Evolutionary conservation across 2,888 invertebrate species (phyloP).

Genomic region (Drosophila prostipennis): DNA sequence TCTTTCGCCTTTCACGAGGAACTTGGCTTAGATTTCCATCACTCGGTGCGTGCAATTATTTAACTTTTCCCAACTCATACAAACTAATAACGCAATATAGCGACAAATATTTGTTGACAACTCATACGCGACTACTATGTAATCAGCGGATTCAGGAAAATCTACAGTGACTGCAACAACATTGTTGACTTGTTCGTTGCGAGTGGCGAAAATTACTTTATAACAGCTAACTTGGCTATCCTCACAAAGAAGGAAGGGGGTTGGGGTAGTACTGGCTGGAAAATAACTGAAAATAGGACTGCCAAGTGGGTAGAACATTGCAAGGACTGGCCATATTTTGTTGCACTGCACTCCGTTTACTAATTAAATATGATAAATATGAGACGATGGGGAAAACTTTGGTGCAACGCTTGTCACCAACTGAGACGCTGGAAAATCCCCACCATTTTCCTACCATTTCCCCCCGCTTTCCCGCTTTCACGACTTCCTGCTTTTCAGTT

Average conservation of each 20-base stretch:
- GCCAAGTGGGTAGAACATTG: neutral
- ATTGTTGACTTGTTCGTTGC: constrained; percentile 62
- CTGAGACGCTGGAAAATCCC: constrained; percentile 13
- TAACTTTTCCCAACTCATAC: constrained; percentile 73
- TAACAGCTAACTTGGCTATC: constrained; percentile 44
- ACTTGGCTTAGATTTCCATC: constrained; percentile 19
- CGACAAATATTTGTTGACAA: constrained; percentile 74
- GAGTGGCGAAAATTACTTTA: constrained; percentile 67
- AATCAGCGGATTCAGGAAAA: constrained; percentile 29
- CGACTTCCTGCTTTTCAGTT: neutral
- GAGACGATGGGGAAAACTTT: constrained; percentile 65
- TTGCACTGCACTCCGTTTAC: constrained; percentile 57
- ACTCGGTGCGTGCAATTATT: constrained; percentile 58
- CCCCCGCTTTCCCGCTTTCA: neutral
- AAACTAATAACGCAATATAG: constrained; percentile 75
- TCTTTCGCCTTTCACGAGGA: constrained; percentile 3
- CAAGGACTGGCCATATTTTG: constrained; percentile 47
- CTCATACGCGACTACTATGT: constrained; percentile 39
- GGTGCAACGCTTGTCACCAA: constrained; percentile 63
- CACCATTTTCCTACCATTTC: neutral
- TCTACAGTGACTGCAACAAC: constrained; percentile 42
- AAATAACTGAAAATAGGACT: constrained; percentile 5
- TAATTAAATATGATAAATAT: constrained; percentile 78
- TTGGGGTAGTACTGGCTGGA: neutral
- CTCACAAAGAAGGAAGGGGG: constrained; percentile 10